Percentiles rank a stretch among this genome's conserved stretches.
Conservation (phyloP, 2,797 vertebrate species). For the Acrossocheilus wenchowensis region DNA sequence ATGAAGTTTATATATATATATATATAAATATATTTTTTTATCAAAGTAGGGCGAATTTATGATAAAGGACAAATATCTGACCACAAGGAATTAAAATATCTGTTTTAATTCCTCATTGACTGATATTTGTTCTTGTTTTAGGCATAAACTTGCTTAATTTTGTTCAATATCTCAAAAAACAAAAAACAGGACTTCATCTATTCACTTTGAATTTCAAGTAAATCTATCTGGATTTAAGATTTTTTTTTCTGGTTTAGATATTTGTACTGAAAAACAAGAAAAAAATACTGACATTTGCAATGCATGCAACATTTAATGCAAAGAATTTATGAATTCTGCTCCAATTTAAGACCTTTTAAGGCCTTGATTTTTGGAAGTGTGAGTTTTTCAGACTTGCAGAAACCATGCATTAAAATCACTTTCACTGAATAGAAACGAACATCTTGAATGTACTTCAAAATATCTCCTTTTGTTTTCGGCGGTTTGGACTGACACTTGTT, state of each 20-base stretch:
- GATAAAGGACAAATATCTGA: too few species aligned
- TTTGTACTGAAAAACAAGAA: background rate
- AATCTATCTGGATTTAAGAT: background rate
- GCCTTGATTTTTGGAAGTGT: background rate
- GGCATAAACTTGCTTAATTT: background rate
- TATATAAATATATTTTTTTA: too few species aligned
- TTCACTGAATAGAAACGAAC: background rate
- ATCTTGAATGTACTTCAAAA: background rate
- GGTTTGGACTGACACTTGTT: background rate
- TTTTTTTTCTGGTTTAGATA: background rate
- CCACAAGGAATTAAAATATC: too few species aligned
- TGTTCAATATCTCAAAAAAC: background rate
- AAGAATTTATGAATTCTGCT: background rate
- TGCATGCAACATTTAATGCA: background rate
- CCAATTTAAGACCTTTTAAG: background rate
- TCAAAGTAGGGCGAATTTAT: too few species aligned
- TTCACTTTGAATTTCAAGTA: background rate
- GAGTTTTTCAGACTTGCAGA: background rate
- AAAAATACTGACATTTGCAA: background rate
- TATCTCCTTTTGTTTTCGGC: background rate
- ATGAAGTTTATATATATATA: too few species aligned
- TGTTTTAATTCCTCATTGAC: too few species aligned
- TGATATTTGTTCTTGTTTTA: too few species aligned
- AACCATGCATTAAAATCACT: background rate
- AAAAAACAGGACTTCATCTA: background rate